Evolutionary conservation across 2,888 invertebrate genomes (phyloP).

Genomic region (Meliscaeva auricollis): DNA sequence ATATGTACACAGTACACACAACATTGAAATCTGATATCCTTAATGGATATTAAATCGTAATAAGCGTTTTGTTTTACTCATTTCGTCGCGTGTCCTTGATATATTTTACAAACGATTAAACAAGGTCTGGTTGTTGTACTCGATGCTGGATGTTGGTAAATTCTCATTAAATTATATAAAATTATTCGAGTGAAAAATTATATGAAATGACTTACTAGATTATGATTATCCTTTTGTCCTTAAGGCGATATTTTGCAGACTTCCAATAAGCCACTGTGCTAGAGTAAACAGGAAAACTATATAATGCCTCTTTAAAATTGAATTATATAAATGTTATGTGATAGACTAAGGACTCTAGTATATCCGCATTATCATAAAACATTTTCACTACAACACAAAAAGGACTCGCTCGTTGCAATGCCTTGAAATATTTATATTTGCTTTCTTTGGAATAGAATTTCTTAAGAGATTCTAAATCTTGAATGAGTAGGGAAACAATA

Average conservation of each 20-base stretch:
- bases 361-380: background rate
- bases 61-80: background rate
- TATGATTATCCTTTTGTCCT: constrained; percentile 38
- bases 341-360: background rate
- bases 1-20: background rate
- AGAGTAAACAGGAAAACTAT: background rate
- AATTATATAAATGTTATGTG: constrained; percentile 58
- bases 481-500: background rate
- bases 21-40: constrained; percentile 8
- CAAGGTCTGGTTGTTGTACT: background rate
- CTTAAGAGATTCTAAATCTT: background rate
- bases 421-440: constrained; percentile 3
- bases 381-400: constrained; percentile 38
- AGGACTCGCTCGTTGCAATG: background rate
- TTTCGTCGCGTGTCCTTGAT: background rate
- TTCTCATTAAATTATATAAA: background rate
- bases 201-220: constrained; percentile 45
- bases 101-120: constrained; percentile 25
- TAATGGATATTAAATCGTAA: constrained; percentile 33
- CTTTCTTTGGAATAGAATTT: constrained; percentile 1
- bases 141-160: background rate
- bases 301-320: constrained; percentile 7
- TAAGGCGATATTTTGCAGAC: background rate
- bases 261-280: background rate
- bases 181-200: background rate